Percentiles rank a stretch among this genome's conserved stretches.
Evolutionary conservation across 92 coral and sea anemone species (phyloP).

Genomic region (Phenganax stokvisi): DNA sequence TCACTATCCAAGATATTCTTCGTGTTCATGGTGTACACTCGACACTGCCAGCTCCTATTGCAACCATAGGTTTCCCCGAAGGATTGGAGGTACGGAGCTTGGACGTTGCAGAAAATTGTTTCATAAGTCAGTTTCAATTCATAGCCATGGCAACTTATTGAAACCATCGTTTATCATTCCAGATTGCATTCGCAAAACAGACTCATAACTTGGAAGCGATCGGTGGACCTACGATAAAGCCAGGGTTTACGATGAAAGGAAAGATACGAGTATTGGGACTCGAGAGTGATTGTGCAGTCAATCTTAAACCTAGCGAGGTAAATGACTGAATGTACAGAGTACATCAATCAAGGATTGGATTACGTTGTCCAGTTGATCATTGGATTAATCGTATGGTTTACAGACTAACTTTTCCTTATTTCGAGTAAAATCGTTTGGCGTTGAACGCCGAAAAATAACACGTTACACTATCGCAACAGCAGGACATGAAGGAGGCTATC

Average conservation of each 20-base stretch:
- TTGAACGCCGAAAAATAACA: no score
- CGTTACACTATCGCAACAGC: no score
- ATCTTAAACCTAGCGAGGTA: conserved; percentile 71
- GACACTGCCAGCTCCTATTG: conserved; percentile 69
- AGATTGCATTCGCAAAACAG: conserved; percentile 74
- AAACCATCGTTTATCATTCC: background rate
- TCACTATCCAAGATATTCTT: conserved; percentile 66
- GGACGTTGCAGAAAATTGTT: background rate
- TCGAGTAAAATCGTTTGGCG: no score
- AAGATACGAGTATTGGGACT: conserved; percentile 74
- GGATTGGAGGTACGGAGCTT: conserved; percentile 69
- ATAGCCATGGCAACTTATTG: no score
- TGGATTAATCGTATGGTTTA: no score
- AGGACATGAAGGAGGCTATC: no score
- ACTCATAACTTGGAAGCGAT: conserved; percentile 55
- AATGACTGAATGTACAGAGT: background rate
- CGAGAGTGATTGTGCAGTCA: conserved; percentile 67
- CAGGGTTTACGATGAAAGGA: conserved; percentile 74
- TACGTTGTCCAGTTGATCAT: no score
- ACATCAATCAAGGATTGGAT: no score
- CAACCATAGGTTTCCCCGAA: conserved; percentile 78
- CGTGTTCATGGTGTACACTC: conserved; percentile 50
- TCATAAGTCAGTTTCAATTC: no score
- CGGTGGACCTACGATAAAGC: conserved; percentile 66
- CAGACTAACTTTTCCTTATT: no score